Percentiles rank a stretch among this genome's conserved stretches.
phyloP scores from a whole-genome alignment of 2,888 invertebrate genomes.

The Phasia obesa region DNA sequence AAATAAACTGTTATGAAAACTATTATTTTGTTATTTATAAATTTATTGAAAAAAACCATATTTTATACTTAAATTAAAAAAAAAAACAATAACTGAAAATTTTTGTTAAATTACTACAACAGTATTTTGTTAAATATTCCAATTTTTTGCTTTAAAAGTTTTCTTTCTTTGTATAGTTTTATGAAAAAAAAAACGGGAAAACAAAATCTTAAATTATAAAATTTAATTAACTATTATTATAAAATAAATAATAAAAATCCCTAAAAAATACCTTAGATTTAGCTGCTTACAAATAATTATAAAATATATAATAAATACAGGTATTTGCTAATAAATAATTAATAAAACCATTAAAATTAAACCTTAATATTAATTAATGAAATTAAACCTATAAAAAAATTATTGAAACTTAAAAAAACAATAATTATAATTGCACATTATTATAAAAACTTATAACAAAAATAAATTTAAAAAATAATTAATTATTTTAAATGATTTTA shows the following conservation, averaged over 20 bases:
- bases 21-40: constrained; percentile 78
- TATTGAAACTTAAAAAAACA: constrained; percentile 43
- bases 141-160: constrained; percentile 49
- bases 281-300: constrained; percentile 67
- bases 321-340: constrained; percentile 66
- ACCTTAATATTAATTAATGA: constrained; percentile 46
- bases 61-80: constrained; percentile 33
- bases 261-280: constrained; percentile 57
- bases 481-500: constrained; percentile 18
- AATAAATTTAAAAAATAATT: constrained; percentile 23
- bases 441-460: constrained; percentile 30
- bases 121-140: constrained; percentile 70
- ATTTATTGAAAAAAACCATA: constrained; percentile 64
- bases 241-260: no score
- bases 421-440: constrained; percentile 68
- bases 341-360: constrained; percentile 37
- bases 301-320: constrained; percentile 67
- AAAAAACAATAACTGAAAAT: constrained; percentile 4
- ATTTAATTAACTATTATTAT: constrained; percentile 54
- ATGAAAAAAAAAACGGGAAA: constrained; percentile 37
- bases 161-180: constrained; percentile 50
- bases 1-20: constrained; percentile 76
- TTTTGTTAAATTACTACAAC: constrained; percentile 65
- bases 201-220: constrained; percentile 51
- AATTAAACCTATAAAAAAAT: constrained; percentile 46